Evolutionary conservation across 2,888 invertebrate species (phyloP).

Genomic region (Pristionchus mayeri): DNA sequence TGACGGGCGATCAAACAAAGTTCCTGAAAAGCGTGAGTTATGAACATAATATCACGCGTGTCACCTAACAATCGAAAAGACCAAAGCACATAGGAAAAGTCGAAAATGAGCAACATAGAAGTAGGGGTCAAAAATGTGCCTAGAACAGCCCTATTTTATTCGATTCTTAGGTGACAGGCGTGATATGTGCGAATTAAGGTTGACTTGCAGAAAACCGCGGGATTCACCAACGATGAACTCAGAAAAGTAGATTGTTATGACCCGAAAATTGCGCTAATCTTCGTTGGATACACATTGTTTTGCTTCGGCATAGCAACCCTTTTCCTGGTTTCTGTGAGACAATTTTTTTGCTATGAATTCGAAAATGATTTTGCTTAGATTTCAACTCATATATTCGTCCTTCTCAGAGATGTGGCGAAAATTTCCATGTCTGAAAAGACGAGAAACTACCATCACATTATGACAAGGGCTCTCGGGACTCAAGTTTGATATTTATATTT

Average conservation of each 20-base stretch:
- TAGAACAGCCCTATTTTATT: no score
- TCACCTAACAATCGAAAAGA: no score
- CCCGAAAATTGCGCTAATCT: neutral
- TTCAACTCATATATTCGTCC: neutral
- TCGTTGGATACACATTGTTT: neutral
- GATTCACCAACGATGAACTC: neutral
- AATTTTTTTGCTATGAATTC: neutral
- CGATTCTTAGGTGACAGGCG: no score
- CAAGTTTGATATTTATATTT: neutral
- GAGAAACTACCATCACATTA: neutral
- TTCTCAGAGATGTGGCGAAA: neutral
- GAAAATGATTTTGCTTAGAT: neutral
- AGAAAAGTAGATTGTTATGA: neutral
- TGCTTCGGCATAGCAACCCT: neutral
- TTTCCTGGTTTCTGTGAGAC: neutral
- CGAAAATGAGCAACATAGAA: no score
- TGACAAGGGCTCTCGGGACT: neutral
- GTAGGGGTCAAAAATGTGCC: no score
- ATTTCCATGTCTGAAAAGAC: neutral
- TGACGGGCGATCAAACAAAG: no score
- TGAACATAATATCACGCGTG: no score
- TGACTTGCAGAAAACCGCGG: neutral
- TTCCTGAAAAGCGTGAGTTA: no score
- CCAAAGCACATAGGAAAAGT: no score
- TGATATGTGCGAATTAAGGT: no score